Evolutionary conservation across 2,113 vertebrate species (phyloP).

Genomic region (Pelodiscus sinensis): DNA sequence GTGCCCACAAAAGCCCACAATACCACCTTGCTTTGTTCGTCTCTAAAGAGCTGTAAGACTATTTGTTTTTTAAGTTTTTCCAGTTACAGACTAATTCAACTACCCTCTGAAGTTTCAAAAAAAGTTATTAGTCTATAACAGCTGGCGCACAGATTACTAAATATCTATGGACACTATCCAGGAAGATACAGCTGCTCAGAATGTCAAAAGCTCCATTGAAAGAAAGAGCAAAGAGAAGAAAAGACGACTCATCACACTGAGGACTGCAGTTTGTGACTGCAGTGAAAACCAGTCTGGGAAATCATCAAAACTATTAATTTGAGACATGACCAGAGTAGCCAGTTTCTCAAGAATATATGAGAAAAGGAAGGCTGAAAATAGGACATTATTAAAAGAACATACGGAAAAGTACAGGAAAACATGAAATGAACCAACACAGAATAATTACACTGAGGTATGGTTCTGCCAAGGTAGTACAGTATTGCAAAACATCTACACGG

Average conservation of each 20-base stretch:
- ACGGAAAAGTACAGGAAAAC: neutral
- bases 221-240: neutral
- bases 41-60: too few relatives aligned
- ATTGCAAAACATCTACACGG: neutral
- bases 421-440: neutral
- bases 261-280: neutral
- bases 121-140: neutral
- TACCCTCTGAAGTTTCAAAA: too few relatives aligned
- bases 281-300: neutral
- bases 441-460: neutral
- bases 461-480: neutral
- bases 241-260: neutral
- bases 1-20: too few relatives aligned
- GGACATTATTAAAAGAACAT: neutral
- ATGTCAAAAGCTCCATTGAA: neutral
- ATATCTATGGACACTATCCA: neutral
- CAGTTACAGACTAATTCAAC: too few relatives aligned
- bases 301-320: neutral
- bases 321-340: neutral
- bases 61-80: too few relatives aligned
- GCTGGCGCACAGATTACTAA: neutral
- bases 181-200: neutral
- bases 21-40: too few relatives aligned
- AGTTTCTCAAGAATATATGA: neutral
- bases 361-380: neutral